Evolutionary conservation across 2,888 invertebrate genomes (phyloP).

Genomic region (Microdon myrmicae): DNA sequence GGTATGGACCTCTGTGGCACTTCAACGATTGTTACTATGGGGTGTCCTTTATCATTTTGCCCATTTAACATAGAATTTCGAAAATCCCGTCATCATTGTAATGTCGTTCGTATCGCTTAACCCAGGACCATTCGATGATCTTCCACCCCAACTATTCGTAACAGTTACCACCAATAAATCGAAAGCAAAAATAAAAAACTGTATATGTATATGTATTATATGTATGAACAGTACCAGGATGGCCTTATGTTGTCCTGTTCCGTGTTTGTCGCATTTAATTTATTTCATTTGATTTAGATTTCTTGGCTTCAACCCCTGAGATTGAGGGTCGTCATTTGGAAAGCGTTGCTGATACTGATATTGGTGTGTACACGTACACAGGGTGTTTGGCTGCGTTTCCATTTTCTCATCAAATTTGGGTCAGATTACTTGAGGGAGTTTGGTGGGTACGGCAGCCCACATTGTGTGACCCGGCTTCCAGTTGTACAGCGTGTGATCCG

Average conservation of each 20-base stretch:
- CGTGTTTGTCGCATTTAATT: slow-evolving; percentile 43
- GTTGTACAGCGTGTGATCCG: slow-evolving; percentile 20
- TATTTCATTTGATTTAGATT: slow-evolving; percentile 31
- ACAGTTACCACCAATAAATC: slow-evolving; percentile 17
- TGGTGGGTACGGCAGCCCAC: slow-evolving; percentile 29
- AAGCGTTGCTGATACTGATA: slow-evolving; percentile 32
- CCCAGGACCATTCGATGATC: slow-evolving; percentile 36
- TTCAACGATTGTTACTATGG: no score
- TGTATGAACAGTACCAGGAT: slow-evolving; percentile 16
- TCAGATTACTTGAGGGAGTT: slow-evolving; percentile 42
- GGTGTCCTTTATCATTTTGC: no score
- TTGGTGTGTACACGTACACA: slow-evolving; percentile 28
- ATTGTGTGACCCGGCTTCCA: slow-evolving; percentile 36
- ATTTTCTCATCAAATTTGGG: slow-evolving; percentile 48
- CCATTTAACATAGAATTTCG: slow-evolving; percentile 27
- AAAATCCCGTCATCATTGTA: slow-evolving; percentile 37
- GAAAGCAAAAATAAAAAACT: slow-evolving; percentile 5
- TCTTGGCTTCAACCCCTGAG: slow-evolving; percentile 33
- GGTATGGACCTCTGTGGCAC: no score
- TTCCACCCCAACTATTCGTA: slow-evolving; percentile 16
- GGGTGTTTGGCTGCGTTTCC: slow-evolving; percentile 30
- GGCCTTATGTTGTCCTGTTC: slow-evolving; percentile 9
- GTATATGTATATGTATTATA: no score
- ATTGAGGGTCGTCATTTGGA: slow-evolving; percentile 6
- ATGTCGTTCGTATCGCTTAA: slow-evolving; percentile 25